These are phyloP conservation scores for Melikaiella ostensackeni DNA, from an alignment of 2,888 invertebrate genomes.

Conservation along the genomic window DNA sequence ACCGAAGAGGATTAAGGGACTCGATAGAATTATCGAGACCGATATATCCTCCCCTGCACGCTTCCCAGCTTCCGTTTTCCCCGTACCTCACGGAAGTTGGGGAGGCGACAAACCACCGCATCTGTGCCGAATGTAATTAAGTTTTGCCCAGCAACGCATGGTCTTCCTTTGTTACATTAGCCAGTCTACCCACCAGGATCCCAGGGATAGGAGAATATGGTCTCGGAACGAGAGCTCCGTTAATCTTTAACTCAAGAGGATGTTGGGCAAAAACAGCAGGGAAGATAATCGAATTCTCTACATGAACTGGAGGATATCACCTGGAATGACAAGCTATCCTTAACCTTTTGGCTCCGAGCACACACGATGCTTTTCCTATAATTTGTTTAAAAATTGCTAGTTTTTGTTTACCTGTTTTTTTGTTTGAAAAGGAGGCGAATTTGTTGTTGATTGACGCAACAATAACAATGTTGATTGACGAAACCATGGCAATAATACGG, in stretches of 20 bases:
- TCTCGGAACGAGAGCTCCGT: slow-evolving; percentile 52
- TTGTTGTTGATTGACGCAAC: too few relatives aligned
- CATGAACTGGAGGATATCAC: slow-evolving; percentile 26
- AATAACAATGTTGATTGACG: too few relatives aligned
- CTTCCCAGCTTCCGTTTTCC: slow-evolving; percentile 11
- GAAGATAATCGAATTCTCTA: slow-evolving; percentile 55
- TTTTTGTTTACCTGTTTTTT: too few relatives aligned
- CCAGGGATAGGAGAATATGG: slow-evolving; percentile 51
- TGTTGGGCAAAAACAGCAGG: slow-evolving; percentile 40
- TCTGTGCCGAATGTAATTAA: slow-evolving; percentile 58
- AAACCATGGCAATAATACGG: too few relatives aligned
- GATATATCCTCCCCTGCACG: not conserved
- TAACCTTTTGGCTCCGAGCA: too few relatives aligned
- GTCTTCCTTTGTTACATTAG: slow-evolving; percentile 71
- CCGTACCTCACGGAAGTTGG: not conserved
- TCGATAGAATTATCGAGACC: slow-evolving; percentile 25
- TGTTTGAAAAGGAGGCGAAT: too few relatives aligned
- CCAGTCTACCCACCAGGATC: slow-evolving; percentile 57
- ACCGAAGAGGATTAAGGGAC: slow-evolving; percentile 13
- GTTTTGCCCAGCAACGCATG: slow-evolving; percentile 63
- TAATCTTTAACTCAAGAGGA: slow-evolving; percentile 60
- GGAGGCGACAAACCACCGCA: slow-evolving; percentile 7
- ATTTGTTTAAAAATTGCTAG: too few relatives aligned
- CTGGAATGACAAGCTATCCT: not conserved
- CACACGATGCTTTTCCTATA: too few relatives aligned